phyloP scores from a whole-genome alignment of 2,888 invertebrate species.

The Zygothrica quintamaculata region DNA sequence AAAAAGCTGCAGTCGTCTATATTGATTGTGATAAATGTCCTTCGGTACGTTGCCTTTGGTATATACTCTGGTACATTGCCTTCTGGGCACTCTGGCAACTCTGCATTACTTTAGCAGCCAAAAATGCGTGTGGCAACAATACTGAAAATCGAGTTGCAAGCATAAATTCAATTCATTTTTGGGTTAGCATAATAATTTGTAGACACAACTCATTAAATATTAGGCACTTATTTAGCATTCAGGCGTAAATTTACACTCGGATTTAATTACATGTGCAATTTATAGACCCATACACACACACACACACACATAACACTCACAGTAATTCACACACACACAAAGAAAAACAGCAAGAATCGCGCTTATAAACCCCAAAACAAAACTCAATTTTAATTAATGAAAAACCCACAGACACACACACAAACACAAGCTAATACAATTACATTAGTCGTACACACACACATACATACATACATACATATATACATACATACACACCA shows the following conservation, averaged over 20 bases:
- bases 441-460: slow-evolving; percentile 4
- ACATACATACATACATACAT: slow-evolving; percentile 20
- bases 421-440: too few species aligned
- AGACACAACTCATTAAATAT: slow-evolving; percentile 72
- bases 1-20: slow-evolving; percentile 49
- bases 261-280: slow-evolving; percentile 65
- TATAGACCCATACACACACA: slow-evolving; percentile 28
- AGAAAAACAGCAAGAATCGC: slow-evolving; percentile 43
- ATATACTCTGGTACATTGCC: too few species aligned
- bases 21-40: slow-evolving; percentile 79
- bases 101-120: too few species aligned
- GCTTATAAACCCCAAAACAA: slow-evolving; percentile 46
- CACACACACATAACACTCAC: too few species aligned
- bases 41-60: slow-evolving; percentile 60
- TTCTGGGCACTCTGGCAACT: slow-evolving; percentile 31
- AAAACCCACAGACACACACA: slow-evolving; percentile 41
- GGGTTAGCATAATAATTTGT: slow-evolving; percentile 44
- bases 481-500: slow-evolving; percentile 25
- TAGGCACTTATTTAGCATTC: slow-evolving; percentile 52
- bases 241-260: slow-evolving; percentile 50
- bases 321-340: background rate
- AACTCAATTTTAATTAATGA: slow-evolving; percentile 70
- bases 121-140: too few species aligned
- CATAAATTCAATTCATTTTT: slow-evolving; percentile 42
- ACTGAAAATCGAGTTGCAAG: slow-evolving; percentile 18